Base-by-base conservation (phyloP, 2,797 vertebrate genomes). In the Gila robusta region DNA sequence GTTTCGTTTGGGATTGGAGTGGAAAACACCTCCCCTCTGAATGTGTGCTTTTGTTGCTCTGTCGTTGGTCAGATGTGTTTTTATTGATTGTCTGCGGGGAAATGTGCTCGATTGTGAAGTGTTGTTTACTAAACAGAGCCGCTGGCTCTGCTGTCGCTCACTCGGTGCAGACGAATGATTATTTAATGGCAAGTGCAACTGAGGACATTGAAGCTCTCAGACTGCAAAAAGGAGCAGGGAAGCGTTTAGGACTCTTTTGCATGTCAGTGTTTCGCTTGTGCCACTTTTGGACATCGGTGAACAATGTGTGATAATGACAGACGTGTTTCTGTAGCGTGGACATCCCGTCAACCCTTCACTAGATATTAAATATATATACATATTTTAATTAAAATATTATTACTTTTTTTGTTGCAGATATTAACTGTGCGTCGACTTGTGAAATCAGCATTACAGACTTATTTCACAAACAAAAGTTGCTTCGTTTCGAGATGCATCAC, bases 1-100 rank as follows among this genome's bases (percentile, higher is more conserved):
- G 17, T 67, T 49, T 71, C 77, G 44, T 64, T 59, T 84, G 73
- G 82, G 76, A 77, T 85, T 62, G 37, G 49, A n/a, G 54, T 72
- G 70, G 66, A 71, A 67, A 85, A 85, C 84, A 64, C 41, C 39
- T 88, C 32, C 32, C 32, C 4, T 66, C 64, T 78, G 16, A 82
- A 59, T 9, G 76, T 37, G 91, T 92, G 89, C 89, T 88, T 90
- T 76, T 87, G 91, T 93, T 90, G 91, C 88, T 90, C 90, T 91
- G 89, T 91, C 69, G 56, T 10, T 32, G 69, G 56, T 86, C 84
- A 16, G 44, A 81, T 82, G 79, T 79, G 78, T 17, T 88, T 81
- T 87, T 44, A 72, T 79, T 28, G 41, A 87, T 87, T 87, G 64
- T 86, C 81, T 86, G 72, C 41, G 35, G 72, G 87, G 62, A 82